phyloP scores from a whole-genome alignment of 2,888 invertebrate species.

The Ligdia adustata region DNA sequence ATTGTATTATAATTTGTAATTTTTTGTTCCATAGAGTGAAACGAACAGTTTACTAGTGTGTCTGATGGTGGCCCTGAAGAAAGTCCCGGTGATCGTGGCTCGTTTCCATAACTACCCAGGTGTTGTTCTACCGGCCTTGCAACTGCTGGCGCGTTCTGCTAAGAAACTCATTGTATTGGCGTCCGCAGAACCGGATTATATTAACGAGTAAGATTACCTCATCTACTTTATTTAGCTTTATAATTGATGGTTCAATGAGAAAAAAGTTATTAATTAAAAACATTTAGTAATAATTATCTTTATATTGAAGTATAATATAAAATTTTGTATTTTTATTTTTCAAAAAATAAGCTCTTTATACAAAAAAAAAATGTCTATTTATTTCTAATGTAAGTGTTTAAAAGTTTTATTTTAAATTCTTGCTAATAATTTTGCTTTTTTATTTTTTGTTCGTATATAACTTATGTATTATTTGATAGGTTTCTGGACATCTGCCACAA shows the following conservation, averaged over 20 bases:
- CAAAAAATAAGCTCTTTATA: no score
- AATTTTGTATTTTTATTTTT: no score
- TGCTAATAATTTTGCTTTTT: no score
- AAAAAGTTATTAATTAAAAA: no score
- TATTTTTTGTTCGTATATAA: background rate
- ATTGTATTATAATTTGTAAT: background rate
- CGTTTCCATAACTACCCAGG: conserved; percentile 91
- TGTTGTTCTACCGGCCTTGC: conserved; percentile 88
- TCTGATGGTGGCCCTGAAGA: conserved; percentile 85
- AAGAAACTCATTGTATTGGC: conserved; percentile 88
- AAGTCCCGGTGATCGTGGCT: conserved; percentile 87
- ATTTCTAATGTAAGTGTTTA: no score
- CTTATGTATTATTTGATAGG: conserved; percentile 41
- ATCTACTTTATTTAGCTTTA: no score
- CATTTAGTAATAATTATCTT: no score
- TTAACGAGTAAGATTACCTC: conserved; percentile 75
- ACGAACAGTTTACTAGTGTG: conserved; percentile 77
- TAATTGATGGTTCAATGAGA: no score
- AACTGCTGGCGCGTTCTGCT: conserved; percentile 88
- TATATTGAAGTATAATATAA: no score
- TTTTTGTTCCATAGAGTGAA: conserved; percentile 65
- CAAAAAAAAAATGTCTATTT: no score
- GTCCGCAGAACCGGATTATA: conserved; percentile 75
- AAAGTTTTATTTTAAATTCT: no score
- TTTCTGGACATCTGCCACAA: conserved; percentile 88